phyloP scores from a whole-genome alignment of 1,140 invertebrate genomes.

The Halyomorpha halys region DNA sequence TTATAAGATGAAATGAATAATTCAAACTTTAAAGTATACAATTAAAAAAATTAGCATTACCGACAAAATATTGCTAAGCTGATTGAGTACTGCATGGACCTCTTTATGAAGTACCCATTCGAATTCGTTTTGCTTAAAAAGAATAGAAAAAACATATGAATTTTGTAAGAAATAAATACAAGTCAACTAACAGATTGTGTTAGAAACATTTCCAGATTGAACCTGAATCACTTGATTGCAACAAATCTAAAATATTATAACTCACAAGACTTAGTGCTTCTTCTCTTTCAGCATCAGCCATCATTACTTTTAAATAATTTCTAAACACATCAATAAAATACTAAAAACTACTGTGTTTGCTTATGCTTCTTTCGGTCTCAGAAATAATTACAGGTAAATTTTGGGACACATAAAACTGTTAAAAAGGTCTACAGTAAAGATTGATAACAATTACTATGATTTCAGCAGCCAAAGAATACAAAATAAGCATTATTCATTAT shows the following conservation, averaged over 20 bases:
- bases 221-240: background rate
- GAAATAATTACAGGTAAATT: too few species aligned
- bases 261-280: slow-evolving; percentile 74
- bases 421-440: too few species aligned
- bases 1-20: slow-evolving; percentile 10
- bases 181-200: slow-evolving; percentile 25
- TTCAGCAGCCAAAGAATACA: too few species aligned
- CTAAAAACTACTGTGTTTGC: too few species aligned
- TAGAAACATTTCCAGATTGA: slow-evolving; percentile 23
- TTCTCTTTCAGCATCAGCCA: slow-evolving; percentile 74
- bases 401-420: too few species aligned
- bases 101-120: slow-evolving; percentile 85
- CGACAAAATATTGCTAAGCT: slow-evolving; percentile 70
- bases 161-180: slow-evolving; percentile 21
- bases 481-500: background rate
- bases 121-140: slow-evolving; percentile 76
- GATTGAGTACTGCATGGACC: slow-evolving; percentile 73
- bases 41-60: slow-evolving; percentile 48
- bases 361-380: too few species aligned
- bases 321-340: too few species aligned
- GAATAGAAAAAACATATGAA: slow-evolving; percentile 25
- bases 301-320: slow-evolving; percentile 32
- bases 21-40: slow-evolving; percentile 4
- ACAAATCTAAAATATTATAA: slow-evolving; percentile 34
- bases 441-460: too few species aligned